Base-by-base conservation (phyloP, 2,888 invertebrate genomes). In the Drosophila nigricruria region DNA sequence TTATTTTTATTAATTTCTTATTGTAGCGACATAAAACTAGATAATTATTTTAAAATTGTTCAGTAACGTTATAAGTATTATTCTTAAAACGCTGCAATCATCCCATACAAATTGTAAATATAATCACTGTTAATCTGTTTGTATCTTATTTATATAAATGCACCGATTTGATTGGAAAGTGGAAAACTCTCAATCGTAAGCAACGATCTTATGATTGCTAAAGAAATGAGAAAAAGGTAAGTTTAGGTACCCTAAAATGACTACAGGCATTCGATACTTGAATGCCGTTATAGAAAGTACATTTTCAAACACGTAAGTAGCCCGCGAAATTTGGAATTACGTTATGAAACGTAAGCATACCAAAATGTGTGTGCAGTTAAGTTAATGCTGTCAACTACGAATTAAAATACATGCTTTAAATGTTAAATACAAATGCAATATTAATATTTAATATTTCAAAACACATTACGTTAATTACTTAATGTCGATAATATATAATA, bases 1-100 rank as follows among this genome's bases (percentile, higher is more conserved):
- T 90, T 90, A 90, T 90, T 90, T 77, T 79, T 84, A 49, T 82
- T 77, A 79, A 79, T 82, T 81, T 81, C 69, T 59, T 74, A 65
- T 71, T 77, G 56, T 53, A 79, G 74, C 70, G 60, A 74, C 70
- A 77, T 62, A 61, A 74, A 76, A 74, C 75, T 76, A 76, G 76
- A 74, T 79, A 76, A 76, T 79, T 79, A 60, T 49, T 77, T 70
- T 62, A 58, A 77, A 73, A 72, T 62, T 72, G 66, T 78, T 69
- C 60, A 78, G 69, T 73, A 64, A 79, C 79, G 74, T 78, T 76
- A 64, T 69, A 76, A 79, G 76, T 79, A 74, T 79, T 76, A 79
- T 61, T 69, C 74, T 74, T 74, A 74, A 79, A 76, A 74, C 70
- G 75, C 76, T 70, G 70, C 64, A 74, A 79, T 79, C 76, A 76